These are phyloP conservation scores for Glyphotaelius pellucidus DNA, from an alignment of 2,888 invertebrate species.

Conservation along the genomic window DNA sequence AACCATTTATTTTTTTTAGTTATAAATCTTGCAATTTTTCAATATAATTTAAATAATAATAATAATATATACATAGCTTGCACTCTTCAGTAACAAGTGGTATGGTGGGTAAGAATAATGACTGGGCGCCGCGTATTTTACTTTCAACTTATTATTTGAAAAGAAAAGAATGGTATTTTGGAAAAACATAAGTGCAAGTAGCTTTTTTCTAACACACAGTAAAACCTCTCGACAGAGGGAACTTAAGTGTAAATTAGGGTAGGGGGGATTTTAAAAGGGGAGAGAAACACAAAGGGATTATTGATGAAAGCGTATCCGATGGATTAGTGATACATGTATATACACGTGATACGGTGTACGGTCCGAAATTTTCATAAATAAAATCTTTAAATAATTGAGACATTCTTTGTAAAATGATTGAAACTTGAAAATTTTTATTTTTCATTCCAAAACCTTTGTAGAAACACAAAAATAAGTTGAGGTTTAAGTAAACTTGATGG, in stretches of 20 bases:
- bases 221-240: neutral
- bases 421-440: neutral
- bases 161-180: neutral
- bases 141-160: neutral
- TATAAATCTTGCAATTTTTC: too few relatives aligned
- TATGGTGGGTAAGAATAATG: too few relatives aligned
- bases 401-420: neutral
- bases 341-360: too few relatives aligned
- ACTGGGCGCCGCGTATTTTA: too few relatives aligned
- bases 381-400: neutral
- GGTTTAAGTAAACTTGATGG: too few relatives aligned
- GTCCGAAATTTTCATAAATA: neutral
- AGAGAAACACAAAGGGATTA: neutral
- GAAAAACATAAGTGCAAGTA: neutral
- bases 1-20: too few relatives aligned
- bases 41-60: too few relatives aligned
- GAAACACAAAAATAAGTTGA: too few relatives aligned
- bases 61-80: too few relatives aligned
- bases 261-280: neutral
- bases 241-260: neutral
- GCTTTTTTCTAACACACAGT: too few relatives aligned
- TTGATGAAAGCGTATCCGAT: neutral
- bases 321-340: neutral
- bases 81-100: too few relatives aligned
- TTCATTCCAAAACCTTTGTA: neutral